Evolutionary conservation across 2,888 invertebrate species (phyloP), one percentile per base, ranked within the genome.

Genomic region (Pimpla rufipes): DNA sequence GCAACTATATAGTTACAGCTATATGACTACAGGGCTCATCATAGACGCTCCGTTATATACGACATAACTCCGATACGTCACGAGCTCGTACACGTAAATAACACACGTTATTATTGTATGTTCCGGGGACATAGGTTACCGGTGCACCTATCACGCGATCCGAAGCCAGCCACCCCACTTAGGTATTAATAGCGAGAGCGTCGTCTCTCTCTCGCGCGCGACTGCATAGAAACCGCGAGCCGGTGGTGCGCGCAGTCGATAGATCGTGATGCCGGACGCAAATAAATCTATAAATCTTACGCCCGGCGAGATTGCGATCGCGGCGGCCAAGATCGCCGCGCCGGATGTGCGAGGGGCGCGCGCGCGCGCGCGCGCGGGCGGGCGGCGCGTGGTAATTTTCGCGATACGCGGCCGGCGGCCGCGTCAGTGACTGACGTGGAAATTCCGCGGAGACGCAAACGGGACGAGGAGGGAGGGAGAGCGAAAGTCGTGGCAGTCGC

Each of bases 171-270:
- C 45, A 66, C 42, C 55, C 42, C 40, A 68, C 70, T 37, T 1
- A 10, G 21, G 64, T 83, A 79, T 83, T 71, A 83, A 83, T 83
- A 79, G 75, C 37, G 62, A 59, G 45, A 16, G 59, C 23, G 23
- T n/a, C n/a, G n/a, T n/a, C n/a, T n/a, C n/a, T n/a, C n/a, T n/a
- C n/a, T n/a, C n/a, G n/a, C n/a, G n/a, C n/a, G 10, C 16, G 21
- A 35, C 21, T 47, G 45, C n/a, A n/a, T 66, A 66, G 11, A 66
- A 7, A 42, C 13, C 40, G n/a, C 21, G 13, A 23, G n/a, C 10
- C 45, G 5, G 2, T 3, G 2, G 29, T 29, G 5, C 29, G 29
- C 5, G 5, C 29, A 29, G 29, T 29, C 29, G 29, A 40, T 16
- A 1, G 64, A 5, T 40, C 40, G 16, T 4, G 40, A 21, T n/a